phyloP scores from a whole-genome alignment of 2,113 vertebrate genomes.

The Pogonocichla stellata region DNA sequence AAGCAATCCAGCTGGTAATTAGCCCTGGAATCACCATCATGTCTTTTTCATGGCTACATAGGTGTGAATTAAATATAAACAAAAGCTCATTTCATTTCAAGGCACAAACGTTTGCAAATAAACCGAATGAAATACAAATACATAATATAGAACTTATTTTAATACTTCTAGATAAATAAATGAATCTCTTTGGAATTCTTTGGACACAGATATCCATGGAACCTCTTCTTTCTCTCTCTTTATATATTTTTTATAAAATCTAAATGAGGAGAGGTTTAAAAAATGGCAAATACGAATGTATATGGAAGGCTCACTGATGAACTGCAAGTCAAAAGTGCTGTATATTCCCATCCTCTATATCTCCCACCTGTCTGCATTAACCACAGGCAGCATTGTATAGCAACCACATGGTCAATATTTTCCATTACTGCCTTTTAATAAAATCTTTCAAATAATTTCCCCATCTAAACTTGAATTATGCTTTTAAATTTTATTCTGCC shows the following conservation, averaged over 20 bases:
- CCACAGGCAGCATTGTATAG: constrained; percentile 43
- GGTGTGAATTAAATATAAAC: constrained; percentile 33
- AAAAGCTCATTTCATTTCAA: constrained; percentile 54
- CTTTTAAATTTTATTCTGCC: constrained; percentile 51
- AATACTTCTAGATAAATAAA: constrained; percentile 62
- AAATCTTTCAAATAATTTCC: constrained; percentile 58
- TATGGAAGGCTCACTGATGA: constrained; percentile 56
- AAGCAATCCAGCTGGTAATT: constrained; percentile 21
- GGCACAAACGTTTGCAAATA: constrained; percentile 68
- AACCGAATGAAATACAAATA: constrained; percentile 45
- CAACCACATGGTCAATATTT: constrained; percentile 46
- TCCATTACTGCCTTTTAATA: constrained; percentile 65
- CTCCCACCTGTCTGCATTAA: constrained; percentile 25
- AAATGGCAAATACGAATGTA: constrained; percentile 51
- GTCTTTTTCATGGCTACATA: constrained; percentile 29
- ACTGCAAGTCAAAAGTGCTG: constrained; percentile 65
- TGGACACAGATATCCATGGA: constrained; percentile 57
- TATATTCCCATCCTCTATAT: constrained; percentile 34
- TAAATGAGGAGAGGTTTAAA: constrained; percentile 55
- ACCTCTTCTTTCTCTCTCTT: constrained; percentile 50
- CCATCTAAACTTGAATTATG: constrained; percentile 63
- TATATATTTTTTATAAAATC: constrained; percentile 60
- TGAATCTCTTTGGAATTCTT: constrained; percentile 63
- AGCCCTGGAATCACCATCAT: neutral
- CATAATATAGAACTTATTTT: constrained; percentile 53